Evolutionary conservation across 1,140 invertebrate genomes (phyloP).

Genomic region (Schlechtendalia chinensis): DNA sequence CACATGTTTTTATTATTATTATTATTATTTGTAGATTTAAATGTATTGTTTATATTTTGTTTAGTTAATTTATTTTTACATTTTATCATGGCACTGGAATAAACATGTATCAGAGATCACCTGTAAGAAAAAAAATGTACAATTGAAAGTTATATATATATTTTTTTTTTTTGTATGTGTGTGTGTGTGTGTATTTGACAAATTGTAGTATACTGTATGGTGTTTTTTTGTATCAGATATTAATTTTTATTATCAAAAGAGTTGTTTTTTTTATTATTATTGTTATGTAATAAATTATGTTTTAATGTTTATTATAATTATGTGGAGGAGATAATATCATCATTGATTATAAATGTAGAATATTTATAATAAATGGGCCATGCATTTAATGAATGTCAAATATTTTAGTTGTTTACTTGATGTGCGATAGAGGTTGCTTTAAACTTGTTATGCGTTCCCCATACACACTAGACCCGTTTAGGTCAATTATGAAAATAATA

Average conservation of each 20-base stretch:
- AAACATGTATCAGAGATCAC: not conserved
- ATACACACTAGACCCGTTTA: no score
- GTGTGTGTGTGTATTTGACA: not conserved
- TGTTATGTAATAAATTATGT: slow-evolving; percentile 8
- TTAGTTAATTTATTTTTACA: not conserved
- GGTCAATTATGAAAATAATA: no score
- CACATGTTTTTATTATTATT: not conserved
- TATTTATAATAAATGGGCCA: not conserved
- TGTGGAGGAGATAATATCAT: not conserved
- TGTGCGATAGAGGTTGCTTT: no score
- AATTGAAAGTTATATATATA: no score
- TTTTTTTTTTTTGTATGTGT: no score
- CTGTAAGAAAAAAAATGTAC: no score
- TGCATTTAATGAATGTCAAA: not conserved
- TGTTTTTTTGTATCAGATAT: slow-evolving; percentile 1
- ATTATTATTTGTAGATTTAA: not conserved
- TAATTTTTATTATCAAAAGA: not conserved
- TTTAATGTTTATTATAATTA: not conserved
- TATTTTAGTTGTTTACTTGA: no score
- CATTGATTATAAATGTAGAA: not conserved
- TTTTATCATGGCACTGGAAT: not conserved
- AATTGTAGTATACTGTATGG: not conserved
- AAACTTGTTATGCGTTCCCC: no score
- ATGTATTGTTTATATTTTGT: not conserved
- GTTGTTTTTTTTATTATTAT: slow-evolving; percentile 7